These are phyloP conservation scores for Helarctos malayanus DNA, from an alignment of 2,797 vertebrate genomes.

Conservation along the genomic window DNA sequence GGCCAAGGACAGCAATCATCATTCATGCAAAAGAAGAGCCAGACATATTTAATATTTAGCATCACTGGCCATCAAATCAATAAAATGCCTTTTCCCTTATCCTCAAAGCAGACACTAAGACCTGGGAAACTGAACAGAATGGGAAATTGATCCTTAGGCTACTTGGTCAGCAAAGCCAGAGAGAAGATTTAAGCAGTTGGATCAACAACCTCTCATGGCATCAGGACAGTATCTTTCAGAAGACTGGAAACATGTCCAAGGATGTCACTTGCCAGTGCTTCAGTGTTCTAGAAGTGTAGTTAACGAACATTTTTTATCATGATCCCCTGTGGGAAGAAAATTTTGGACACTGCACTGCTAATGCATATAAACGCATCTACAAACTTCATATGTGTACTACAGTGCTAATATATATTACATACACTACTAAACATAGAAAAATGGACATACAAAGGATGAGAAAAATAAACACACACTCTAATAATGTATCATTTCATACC, in stretches of 20 bases:
- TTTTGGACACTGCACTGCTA: background rate
- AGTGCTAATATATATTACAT: background rate
- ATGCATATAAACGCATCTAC: background rate
- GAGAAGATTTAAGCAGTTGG: background rate
- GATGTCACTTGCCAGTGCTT: background rate
- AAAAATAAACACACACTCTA: background rate
- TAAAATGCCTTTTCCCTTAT: background rate
- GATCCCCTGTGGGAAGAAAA: background rate
- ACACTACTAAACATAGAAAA: background rate
- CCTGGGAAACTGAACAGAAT: background rate
- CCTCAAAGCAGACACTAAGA: background rate
- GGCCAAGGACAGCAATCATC: background rate
- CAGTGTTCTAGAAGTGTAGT: background rate
- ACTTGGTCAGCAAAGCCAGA: background rate
- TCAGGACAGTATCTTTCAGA: background rate
- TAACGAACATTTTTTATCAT: conserved; percentile 7
- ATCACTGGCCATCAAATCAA: background rate
- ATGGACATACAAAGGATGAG: background rate
- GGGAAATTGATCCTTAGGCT: background rate
- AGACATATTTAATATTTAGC: background rate
- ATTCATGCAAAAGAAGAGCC: background rate
- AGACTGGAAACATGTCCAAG: background rate
- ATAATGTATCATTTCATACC: background rate
- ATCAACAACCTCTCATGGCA: no score
- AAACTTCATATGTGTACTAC: background rate